Percentiles rank a stretch among this genome's conserved stretches.
Conservation (phyloP, 92 coral and sea anemone species). For the Desmophyllum pertusum region DNA sequence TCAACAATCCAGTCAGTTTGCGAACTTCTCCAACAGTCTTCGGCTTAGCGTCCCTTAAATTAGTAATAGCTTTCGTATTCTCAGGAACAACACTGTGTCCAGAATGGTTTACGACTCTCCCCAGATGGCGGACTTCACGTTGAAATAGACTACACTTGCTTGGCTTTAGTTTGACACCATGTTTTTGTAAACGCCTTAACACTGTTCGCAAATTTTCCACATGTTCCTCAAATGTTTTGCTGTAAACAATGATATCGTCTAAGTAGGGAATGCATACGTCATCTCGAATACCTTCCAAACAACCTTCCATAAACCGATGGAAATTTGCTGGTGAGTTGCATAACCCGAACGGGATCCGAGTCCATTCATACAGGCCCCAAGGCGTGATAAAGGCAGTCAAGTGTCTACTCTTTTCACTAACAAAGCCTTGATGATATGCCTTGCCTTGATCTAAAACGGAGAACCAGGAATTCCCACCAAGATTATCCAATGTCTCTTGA, state of each 20-base stretch:
- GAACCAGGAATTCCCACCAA: constrained; percentile 51
- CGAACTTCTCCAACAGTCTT: too few relatives aligned
- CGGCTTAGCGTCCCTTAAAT: too few relatives aligned
- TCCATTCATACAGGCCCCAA: constrained; percentile 52
- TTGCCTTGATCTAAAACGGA: constrained; percentile 28
- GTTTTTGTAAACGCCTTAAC: constrained; percentile 21
- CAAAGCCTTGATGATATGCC: constrained; percentile 44
- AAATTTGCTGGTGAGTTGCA: constrained; percentile 46
- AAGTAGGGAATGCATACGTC: constrained; percentile 53
- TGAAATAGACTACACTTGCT: constrained; percentile 42
- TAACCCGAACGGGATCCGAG: constrained; percentile 50
- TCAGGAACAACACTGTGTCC: constrained; percentile 42
- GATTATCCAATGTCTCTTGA: constrained; percentile 32
- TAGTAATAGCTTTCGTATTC: constrained; percentile 19
- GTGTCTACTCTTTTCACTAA: constrained; percentile 33
- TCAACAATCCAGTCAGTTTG: too few relatives aligned
- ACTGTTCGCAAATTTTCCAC: constrained; percentile 51
- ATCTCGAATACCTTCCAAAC: constrained; percentile 47
- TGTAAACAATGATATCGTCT: constrained; percentile 52
- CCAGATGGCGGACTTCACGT: constrained; percentile 38
- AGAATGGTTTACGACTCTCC: constrained; percentile 27
- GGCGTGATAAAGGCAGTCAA: constrained; percentile 46
- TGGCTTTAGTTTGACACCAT: constrained; percentile 44
- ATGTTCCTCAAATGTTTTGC: constrained; percentile 54
- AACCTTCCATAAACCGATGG: constrained; percentile 57